phyloP scores from a whole-genome alignment of 2,888 invertebrate species.

The Harpalus rubripes region DNA sequence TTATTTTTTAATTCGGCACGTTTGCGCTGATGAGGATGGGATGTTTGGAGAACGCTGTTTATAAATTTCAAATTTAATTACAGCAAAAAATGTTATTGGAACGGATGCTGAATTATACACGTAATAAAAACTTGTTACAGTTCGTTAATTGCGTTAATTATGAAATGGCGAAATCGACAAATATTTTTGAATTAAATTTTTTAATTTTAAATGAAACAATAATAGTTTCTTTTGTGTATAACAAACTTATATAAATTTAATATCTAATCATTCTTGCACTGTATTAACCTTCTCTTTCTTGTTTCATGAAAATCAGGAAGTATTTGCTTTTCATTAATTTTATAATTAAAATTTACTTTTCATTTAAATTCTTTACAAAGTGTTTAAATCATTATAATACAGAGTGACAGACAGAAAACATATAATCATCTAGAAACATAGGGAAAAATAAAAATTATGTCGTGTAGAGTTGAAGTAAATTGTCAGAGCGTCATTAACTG shows the following conservation, averaged over 20 bases:
- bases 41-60: not conserved
- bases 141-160: conserved; percentile 1
- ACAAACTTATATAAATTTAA: too few species aligned
- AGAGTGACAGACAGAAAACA: conserved; percentile 7
- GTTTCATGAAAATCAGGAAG: not conserved
- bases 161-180: not conserved
- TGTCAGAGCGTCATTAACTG: conserved; percentile 56
- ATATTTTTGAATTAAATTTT: not conserved
- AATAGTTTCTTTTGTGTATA: too few species aligned
- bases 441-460: not conserved
- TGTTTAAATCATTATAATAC: not conserved
- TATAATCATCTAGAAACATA: not conserved
- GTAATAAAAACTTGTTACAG: not conserved
- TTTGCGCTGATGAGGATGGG: not conserved
- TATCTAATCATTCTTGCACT: too few species aligned
- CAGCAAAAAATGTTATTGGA: conserved; percentile 2
- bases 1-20: not conserved
- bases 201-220: too few species aligned
- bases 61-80: conserved; percentile 8
- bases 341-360: conserved; percentile 41
- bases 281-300: not conserved
- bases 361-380: conserved; percentile 12
- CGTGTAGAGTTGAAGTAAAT: conserved; percentile 35
- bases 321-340: conserved; percentile 47
- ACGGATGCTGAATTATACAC: not conserved